A percentile compares a stretch with the other conserved stretches of the same genome.
Conservation (phyloP, 2,797 vertebrate genomes). For the Onychomys arenicola region DNA sequence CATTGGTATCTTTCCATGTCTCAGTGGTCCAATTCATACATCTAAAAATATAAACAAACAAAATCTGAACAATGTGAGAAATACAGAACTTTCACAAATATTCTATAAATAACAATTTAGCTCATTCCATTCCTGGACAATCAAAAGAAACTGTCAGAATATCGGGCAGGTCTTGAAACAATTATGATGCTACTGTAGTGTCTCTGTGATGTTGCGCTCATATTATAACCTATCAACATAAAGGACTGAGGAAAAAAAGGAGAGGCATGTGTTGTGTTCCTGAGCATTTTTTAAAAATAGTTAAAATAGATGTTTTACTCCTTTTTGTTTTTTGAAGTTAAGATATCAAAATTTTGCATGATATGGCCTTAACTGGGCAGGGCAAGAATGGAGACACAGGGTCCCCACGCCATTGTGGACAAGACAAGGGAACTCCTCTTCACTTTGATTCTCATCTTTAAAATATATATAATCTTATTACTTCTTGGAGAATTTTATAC, state of each 20-base stretch:
- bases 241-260: not conserved
- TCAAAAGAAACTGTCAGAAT: not conserved
- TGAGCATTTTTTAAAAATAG: not conserved
- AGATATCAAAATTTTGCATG: not conserved
- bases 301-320: not conserved
- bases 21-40: not conserved
- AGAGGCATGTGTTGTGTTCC: not conserved
- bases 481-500: not conserved
- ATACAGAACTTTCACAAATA: not conserved
- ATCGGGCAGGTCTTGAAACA: not conserved
- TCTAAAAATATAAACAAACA: not conserved
- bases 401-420: not conserved
- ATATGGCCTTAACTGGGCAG: not conserved
- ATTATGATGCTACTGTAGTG: not conserved
- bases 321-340: not conserved
- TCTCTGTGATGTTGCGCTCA: not conserved
- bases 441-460: not conserved
- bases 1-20: not conserved
- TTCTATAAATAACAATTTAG: not conserved
- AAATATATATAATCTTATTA: not conserved
- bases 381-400: not conserved
- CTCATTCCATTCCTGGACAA: not conserved
- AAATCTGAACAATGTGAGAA: not conserved
- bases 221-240: not conserved
- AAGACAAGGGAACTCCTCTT: no score